Base-by-base conservation (phyloP, 2,113 vertebrate genomes). In the Pteropus alecto region DNA sequence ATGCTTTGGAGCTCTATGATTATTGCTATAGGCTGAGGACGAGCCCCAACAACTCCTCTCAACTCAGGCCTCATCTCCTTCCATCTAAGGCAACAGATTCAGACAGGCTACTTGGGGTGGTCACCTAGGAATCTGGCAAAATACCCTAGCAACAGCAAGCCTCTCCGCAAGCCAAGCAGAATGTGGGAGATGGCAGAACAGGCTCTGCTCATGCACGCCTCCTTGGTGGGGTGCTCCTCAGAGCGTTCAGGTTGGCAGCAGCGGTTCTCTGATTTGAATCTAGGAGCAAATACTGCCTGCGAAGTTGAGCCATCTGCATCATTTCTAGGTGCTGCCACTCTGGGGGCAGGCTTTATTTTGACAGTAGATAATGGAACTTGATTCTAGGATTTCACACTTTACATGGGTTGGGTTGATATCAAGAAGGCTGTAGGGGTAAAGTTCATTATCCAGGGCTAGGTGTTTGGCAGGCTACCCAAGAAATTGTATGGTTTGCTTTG, bases 1-100 rank as follows among this genome's bases (percentile, higher is more conserved):
- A 19, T 14, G 63, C 84, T 90, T 81, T 70, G 22, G 87, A 85
- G 68, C 95, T 76, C 94, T 98, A 1, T 95, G 94, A 96, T 97
- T 92, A 96, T 73, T 54, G 70, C 88, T 82, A 16, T 46, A 22
- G 92, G 85, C 76, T 67, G 56, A 92, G 89, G 51, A 94, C 94
- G 35, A 90, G 98, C 94, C 93, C 89, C 48, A 12, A 94, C 97
- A 96, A 28, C 96, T 95, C 87, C 71, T 83, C 56, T 92, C 51
- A 90, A 88, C 74, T 79, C 43, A 68, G 77, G 67, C 70, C 77
- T 58, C 78, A 13, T 77, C 85, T 90, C 70, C 81, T 79, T 85
- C 70, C 70, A 70, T 93, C 78, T 87, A 60, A 97, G 93, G 93
- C 58, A 92, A 19, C 89, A 86, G 63, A 96, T 95, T 93, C 81